Percentiles rank a stretch among this genome's conserved stretches.
Conservation (phyloP, 2,888 invertebrate genomes). For the Gasteruption jaculator region DNA sequence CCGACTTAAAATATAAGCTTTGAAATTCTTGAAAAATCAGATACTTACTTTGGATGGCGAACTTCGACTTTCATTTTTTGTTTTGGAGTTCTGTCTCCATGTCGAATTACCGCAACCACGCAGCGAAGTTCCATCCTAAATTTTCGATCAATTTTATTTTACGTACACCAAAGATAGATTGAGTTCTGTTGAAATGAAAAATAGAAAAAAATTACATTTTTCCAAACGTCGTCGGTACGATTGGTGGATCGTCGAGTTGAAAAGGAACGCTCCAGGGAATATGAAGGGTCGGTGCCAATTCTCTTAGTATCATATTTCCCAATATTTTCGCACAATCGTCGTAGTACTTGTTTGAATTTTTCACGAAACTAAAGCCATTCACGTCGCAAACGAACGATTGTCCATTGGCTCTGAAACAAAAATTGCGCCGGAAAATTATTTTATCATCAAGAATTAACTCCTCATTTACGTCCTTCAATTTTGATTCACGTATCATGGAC, state of each 20-base stretch:
- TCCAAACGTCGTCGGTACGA: slow-evolving; percentile 97
- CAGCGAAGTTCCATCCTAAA: slow-evolving; percentile 79
- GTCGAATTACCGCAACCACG: slow-evolving; percentile 95
- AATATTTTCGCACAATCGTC: slow-evolving; percentile 99
- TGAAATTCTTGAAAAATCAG: neutral
- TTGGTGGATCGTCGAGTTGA: slow-evolving; percentile 96
- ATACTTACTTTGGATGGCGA: slow-evolving; percentile 79
- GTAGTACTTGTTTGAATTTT: slow-evolving; percentile 99
- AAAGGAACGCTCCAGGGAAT: slow-evolving; percentile 98
- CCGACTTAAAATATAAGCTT: neutral
- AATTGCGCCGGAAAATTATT: no score
- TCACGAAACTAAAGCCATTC: slow-evolving; percentile 99
- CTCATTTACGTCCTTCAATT: no score
- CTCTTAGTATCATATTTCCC: slow-evolving; percentile 94
- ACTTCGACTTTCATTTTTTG: slow-evolving; percentile 99
- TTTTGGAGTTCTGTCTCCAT: slow-evolving; percentile 98
- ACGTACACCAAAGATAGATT: slow-evolving; percentile 7
- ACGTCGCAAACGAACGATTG: slow-evolving; percentile 99
- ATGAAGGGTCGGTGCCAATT: slow-evolving; percentile 90
- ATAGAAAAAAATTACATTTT: slow-evolving; percentile 67
- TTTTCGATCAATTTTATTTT: no score
- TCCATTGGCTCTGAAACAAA: slow-evolving; percentile 81
- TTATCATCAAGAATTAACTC: neutral
- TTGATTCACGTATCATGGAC: no score
- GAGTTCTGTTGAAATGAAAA: neutral